Conservation (phyloP, 2,113 vertebrate species). For the Macrotis lagotis region DNA sequence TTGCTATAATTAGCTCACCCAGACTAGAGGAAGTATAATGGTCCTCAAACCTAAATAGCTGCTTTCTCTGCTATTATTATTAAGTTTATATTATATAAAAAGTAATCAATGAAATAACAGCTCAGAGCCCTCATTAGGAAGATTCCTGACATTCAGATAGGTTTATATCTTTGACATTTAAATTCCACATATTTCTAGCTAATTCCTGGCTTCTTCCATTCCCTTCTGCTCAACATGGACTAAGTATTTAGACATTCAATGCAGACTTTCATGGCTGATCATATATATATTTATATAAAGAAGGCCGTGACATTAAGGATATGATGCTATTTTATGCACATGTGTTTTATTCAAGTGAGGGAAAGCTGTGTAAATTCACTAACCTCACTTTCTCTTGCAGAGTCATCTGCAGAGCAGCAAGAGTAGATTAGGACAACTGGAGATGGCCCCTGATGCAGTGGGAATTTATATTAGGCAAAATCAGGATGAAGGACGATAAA, state of each 20-base stretch:
- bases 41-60: background rate
- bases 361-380: too few relatives aligned
- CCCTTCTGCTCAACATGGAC: background rate
- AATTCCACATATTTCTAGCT: background rate
- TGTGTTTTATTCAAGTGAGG: too few relatives aligned
- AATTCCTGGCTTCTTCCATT: background rate
- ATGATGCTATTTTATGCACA: too few relatives aligned
- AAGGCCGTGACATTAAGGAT: too few relatives aligned
- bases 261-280: background rate
- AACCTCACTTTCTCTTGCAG: too few relatives aligned
- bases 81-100: background rate
- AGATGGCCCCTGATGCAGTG: too few relatives aligned
- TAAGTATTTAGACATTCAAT: background rate
- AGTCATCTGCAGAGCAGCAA: too few relatives aligned
- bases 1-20: background rate
- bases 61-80: background rate
- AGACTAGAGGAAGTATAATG: background rate
- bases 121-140: background rate
- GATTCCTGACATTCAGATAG: background rate
- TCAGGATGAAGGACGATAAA: background rate
- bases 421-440: too few relatives aligned
- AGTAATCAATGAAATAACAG: background rate
- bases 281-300: too few relatives aligned
- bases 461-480: background rate
- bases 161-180: background rate